phyloP scores from a whole-genome alignment of 2,888 invertebrate species.

The Nephrotoma flavescens region DNA sequence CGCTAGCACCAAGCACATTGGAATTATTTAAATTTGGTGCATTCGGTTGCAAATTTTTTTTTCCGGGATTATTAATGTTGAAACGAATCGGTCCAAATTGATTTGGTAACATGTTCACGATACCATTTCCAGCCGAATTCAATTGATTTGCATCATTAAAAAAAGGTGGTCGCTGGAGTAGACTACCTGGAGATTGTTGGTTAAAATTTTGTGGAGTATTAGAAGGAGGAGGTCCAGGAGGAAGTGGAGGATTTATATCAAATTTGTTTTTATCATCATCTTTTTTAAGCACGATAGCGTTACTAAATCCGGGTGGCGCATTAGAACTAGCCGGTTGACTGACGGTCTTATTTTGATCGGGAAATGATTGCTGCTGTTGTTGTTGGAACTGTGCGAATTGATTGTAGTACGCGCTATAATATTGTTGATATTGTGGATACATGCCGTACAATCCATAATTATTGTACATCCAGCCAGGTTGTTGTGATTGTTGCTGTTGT shows the following conservation, averaged over 20 bases:
- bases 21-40: conserved; percentile 2
- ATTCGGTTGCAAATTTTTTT: conserved; percentile 23
- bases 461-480: conserved; percentile 11
- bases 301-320: conserved; percentile 35
- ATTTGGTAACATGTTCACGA: conserved; percentile 13
- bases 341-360: conserved; percentile 20
- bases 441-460: conserved; percentile 7
- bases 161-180: conserved; percentile 27
- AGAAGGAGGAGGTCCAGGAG: conserved; percentile 37
- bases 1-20: conserved; percentile 15
- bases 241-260: conserved; percentile 39
- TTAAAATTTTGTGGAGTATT: conserved; percentile 21
- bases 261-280: conserved; percentile 20
- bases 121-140: conserved; percentile 18
- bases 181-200: conserved; percentile 14
- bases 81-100: conserved; percentile 38
- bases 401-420: conserved; percentile 14
- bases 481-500: neutral
- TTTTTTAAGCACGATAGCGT: conserved; percentile 21
- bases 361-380: conserved; percentile 15
- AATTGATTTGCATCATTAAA: conserved; percentile 20
- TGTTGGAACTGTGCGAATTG: conserved; percentile 16
- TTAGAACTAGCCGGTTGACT: conserved; percentile 25
- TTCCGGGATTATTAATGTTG: conserved; percentile 35
- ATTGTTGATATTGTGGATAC: conserved; percentile 13